Evolutionary conservation across 2,113 vertebrate genomes (phyloP).

Genomic region (Clarias gariepinus): DNA sequence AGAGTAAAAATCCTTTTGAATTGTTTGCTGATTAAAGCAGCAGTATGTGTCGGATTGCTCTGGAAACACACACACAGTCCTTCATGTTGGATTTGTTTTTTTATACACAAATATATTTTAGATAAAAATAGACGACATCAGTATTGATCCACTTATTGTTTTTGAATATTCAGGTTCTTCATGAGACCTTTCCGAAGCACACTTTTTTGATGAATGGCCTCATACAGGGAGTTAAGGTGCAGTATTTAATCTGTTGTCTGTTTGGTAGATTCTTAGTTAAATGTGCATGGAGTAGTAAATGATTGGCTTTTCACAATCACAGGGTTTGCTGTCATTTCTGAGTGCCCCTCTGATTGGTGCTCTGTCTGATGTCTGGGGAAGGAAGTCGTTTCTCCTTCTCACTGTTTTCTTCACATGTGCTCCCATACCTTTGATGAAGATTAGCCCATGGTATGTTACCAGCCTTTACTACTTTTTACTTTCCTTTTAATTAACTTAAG

Average conservation of each 20-base stretch:
- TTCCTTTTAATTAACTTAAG: not conserved
- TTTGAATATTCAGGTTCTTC: slow-evolving; percentile 73
- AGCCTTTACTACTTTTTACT: not conserved
- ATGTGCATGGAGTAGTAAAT: not conserved
- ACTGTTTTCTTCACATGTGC: slow-evolving; percentile 90
- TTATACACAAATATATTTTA: no score
- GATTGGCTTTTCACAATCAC: not conserved
- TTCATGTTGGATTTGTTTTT: not conserved
- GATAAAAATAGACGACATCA: not conserved
- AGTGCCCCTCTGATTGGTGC: slow-evolving; percentile 87
- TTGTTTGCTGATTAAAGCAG: not conserved
- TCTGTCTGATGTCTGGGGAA: slow-evolving; percentile 87
- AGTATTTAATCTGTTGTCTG: not conserved
- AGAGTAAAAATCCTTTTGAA: no score
- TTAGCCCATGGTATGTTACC: slow-evolving; percentile 82
- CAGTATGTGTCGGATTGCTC: not conserved
- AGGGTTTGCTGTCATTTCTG: slow-evolving; percentile 86
- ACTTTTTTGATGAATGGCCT: slow-evolving; percentile 88
- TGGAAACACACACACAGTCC: not conserved
- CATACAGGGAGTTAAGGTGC: slow-evolving; percentile 87
- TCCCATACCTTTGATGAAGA: slow-evolving; percentile 88
- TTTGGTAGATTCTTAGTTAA: not conserved
- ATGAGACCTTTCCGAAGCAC: slow-evolving; percentile 86
- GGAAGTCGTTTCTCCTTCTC: slow-evolving; percentile 87
- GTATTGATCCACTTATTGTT: not conserved